Evolutionary conservation across 1,140 invertebrate genomes (phyloP), one percentile per base, ranked within the genome.

Genomic region (Philotrypesis tridentata): DNA sequence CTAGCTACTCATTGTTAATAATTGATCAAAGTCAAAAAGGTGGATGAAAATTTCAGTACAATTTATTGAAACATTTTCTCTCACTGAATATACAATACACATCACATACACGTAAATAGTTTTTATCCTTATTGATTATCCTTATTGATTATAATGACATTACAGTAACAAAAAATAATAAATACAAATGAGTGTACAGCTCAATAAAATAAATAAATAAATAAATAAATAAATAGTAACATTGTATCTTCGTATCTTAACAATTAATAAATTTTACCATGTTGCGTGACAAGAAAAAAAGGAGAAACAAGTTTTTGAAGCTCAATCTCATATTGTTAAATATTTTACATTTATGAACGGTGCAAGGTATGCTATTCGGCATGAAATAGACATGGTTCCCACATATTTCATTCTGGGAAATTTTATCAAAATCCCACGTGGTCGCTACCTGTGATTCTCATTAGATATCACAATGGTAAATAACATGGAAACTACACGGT

Each of bases 151-250:
- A 27, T 79, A 70, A 68, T 4, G 65, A n/a, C n/a, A n/a, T n/a
- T 82, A 78, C 72, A 55, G 17, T 55, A 55, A 55, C 17, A 21
- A 55, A n/a, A 82, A 81, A 77, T 78, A 84, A 55, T 48, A 40
- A 70, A 77, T 81, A 72, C 5, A 17, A 23, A n/a, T 1, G 23
- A 29, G 31, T 21, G 0, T 11, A 40, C 0, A 71, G 23, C 21
- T 4, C 40, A 2, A 68, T 3, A 3, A 68, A 14, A 67, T 9
- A 40, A 43, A 68, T 37, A 78, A 23, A 76, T 17, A 63, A 31
- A 3, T 14, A 71, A 48, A 23, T 9, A 65, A 63, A 3, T 8
- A 43, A 43, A 43, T 3, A 43, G 12, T 2, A 14, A 14, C 17
- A 43, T 11, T 14, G 40, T 11, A 14, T 43, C n/a, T n/a, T n/a